Base-by-base conservation (phyloP, 2,888 invertebrate species). In the Spodoptera littoralis region DNA sequence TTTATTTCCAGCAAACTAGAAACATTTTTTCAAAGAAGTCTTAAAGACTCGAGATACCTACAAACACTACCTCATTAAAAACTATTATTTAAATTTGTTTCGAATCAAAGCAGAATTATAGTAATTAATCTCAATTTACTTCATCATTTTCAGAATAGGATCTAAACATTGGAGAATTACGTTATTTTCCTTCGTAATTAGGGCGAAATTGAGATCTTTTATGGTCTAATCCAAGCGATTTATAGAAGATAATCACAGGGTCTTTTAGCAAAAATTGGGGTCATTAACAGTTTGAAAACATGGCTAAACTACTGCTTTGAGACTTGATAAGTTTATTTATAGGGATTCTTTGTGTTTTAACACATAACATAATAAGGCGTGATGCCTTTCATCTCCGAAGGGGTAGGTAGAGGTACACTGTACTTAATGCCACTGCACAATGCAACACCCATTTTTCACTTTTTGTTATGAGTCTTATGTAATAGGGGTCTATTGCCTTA, bases 171-270 rank as follows among this genome's bases (percentile, higher is more conserved):
- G 48, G 30, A 8, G 42, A 59, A 61, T 61, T 41, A 51, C 27
- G 49, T 57, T 57, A 57, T 73, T 46, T 53, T 50, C 45, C 36
- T n/a, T 22, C 42, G 45, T 57, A 65, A 73, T 73, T 69, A 61
- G 46, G 24, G 1, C 48, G 64, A 70, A 55, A 74, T 72, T 74
- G 59, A 64, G 60, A 56, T 55, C 70, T 27, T 74, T 72, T 60
- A 73, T 56, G 55, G 63, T 43, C 42, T 44, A 49, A 74, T 74
- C 42, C 44, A n/a, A 30, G 11, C 43, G 8, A 72, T 70, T 70
- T 70, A 73, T 57, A 43, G 18, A 46, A 63, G 56, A 60, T 73
- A 74, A 69, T 73, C 50, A 63, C 24, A 8, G 54, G 66, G 43
- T 57, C 3, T 55, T 63, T 68, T 44, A 11, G 44, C 6, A 46